Percentiles rank a stretch among this genome's conserved stretches.
phyloP scores from a whole-genome alignment of 2,113 vertebrate species.

The Pseudonaja textilis region DNA sequence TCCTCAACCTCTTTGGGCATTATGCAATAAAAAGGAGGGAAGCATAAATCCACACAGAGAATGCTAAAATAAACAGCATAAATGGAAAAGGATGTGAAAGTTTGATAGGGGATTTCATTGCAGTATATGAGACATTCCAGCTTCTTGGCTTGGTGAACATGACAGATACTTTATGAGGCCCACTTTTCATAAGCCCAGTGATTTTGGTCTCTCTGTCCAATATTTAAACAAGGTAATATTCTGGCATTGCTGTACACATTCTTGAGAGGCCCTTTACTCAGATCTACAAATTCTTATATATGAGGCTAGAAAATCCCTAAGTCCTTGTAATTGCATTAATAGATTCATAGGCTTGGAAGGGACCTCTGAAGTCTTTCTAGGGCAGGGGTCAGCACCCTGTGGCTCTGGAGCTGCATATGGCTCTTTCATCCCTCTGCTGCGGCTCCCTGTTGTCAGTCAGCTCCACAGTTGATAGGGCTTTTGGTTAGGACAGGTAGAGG shows the following conservation, averaged over 20 bases:
- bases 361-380: not conserved
- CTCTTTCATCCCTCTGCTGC: no score
- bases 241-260: not conserved
- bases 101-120: not conserved
- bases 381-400: no score
- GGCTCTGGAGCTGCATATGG: no score
- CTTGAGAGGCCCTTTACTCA: not conserved
- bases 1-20: no score
- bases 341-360: not conserved
- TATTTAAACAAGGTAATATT: not conserved
- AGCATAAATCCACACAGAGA: not conserved
- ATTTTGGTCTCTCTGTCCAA: not conserved
- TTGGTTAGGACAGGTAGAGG: no score
- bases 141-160: not conserved
- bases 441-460: no score
- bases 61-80: not conserved
- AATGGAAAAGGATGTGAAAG: not conserved
- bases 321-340: not conserved
- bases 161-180: not conserved
- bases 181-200: not conserved
- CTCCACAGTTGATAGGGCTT: no score
- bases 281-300: no score
- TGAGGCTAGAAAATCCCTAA: not conserved
- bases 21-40: not conserved
- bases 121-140: not conserved